These are phyloP conservation scores for Patagioenas fasciata DNA, from an alignment of 2,113 vertebrate species.

Conservation along the genomic window DNA sequence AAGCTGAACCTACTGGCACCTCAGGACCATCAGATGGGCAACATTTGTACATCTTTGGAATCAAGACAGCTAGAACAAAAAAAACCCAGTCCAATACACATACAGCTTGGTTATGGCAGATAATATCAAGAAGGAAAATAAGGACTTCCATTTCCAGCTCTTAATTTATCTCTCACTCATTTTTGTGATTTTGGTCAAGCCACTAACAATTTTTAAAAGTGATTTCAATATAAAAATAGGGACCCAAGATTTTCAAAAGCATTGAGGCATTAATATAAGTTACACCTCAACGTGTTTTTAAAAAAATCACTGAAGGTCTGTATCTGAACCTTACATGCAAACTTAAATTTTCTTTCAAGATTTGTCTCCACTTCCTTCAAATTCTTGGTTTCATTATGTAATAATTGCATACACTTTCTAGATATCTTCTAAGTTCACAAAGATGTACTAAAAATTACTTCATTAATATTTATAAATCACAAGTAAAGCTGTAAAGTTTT, in stretches of 20 bases:
- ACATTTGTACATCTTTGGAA: not conserved
- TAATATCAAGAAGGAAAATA: not conserved
- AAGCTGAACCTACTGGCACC: not conserved
- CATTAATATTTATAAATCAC: constrained; percentile 20
- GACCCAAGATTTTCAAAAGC: not conserved
- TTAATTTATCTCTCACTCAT: not conserved
- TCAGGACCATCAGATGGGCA: not conserved
- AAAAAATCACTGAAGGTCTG: not conserved
- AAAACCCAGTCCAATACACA: not conserved
- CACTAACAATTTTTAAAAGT: not conserved
- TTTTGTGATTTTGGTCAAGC: not conserved
- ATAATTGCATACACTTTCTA: not conserved
- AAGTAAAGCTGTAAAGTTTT: not conserved
- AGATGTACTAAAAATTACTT: not conserved
- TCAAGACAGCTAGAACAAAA: not conserved
- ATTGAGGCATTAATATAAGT: not conserved
- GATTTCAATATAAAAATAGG: not conserved
- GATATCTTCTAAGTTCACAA: not conserved
- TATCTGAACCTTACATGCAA: not conserved
- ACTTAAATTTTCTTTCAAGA: not conserved
- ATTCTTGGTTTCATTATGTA: not conserved
- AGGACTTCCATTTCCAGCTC: not conserved
- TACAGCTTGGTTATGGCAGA: not conserved
- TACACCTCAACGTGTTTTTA: not conserved
- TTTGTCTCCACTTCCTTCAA: not conserved